phyloP scores from a whole-genome alignment of 2,888 invertebrate species.

The Cryptocheilus praepositus region DNA sequence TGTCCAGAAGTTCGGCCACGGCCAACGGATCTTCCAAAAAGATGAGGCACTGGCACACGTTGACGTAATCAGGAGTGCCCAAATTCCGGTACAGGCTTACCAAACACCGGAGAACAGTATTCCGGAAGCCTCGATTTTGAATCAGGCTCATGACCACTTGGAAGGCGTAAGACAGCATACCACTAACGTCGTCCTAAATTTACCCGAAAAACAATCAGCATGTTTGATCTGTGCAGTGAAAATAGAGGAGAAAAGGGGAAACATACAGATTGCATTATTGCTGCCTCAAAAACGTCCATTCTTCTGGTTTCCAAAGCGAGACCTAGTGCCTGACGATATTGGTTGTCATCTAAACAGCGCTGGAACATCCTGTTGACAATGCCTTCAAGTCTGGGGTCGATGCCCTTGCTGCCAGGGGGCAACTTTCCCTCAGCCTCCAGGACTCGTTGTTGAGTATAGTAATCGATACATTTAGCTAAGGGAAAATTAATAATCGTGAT shows the following conservation, averaged over 20 bases:
- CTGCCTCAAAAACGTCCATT: conserved; percentile 96
- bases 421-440: conserved; percentile 82
- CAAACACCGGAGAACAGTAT: conserved; percentile 90
- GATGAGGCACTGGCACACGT: conserved; percentile 98
- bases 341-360: conserved; percentile 94
- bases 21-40: conserved; percentile 95
- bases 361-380: conserved; percentile 99
- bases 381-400: conserved; percentile 90
- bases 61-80: conserved; percentile 96
- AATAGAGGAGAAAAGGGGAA: no score
- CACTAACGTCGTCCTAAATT: conserved; percentile 86
- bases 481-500: conserved; percentile 16
- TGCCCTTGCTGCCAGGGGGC: conserved; percentile 79
- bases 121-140: conserved; percentile 94
- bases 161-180: conserved; percentile 96
- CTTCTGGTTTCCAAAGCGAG: conserved; percentile 96
- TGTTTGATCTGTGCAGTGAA: not conserved
- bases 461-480: conserved; percentile 95
- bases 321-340: conserved; percentile 96
- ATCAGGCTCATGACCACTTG: conserved; percentile 97
- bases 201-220: conserved; percentile 12
- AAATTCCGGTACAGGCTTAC: conserved; percentile 93
- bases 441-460: conserved; percentile 92
- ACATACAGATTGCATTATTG: conserved; percentile 88
- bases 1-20: conserved; percentile 94